These are phyloP conservation scores for Diadema setosum DNA, from an alignment of 35 echinoderm and acorn worm species.

Conservation along the genomic window DNA sequence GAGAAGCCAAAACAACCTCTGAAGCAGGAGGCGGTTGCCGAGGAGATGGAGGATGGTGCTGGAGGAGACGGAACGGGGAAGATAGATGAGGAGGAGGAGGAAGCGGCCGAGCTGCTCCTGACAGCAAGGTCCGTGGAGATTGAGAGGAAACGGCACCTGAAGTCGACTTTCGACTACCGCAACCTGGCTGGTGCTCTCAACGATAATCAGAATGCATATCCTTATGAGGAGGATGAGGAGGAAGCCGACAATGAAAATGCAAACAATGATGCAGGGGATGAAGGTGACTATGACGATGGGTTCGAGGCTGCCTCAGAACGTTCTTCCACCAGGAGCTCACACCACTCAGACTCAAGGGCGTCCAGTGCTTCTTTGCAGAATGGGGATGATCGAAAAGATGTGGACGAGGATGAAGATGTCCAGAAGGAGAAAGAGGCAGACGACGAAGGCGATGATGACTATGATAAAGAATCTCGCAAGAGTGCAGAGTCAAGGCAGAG, in stretches of 20 bases:
- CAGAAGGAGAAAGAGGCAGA: background rate
- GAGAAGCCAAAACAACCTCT: too few species aligned
- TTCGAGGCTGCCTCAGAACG: background rate
- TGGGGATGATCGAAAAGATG: background rate
- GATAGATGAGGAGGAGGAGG: constrained; percentile 35
- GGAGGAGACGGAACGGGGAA: background rate
- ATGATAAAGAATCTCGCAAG: background rate
- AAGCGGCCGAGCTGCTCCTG: constrained; percentile 57
- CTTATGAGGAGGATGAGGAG: background rate
- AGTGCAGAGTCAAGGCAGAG: background rate
- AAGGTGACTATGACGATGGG: constrained; percentile 4
- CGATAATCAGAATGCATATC: constrained; percentile 69
- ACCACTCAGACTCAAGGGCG: background rate
- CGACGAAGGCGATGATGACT: constrained; percentile 1
- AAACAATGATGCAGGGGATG: background rate
- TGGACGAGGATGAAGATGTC: background rate
- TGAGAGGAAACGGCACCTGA: constrained; percentile 44
- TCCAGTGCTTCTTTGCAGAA: background rate
- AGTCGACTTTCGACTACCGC: constrained; percentile 76
- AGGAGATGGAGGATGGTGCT: constrained; percentile 34
- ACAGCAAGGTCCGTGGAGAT: constrained; percentile 55
- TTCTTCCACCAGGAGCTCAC: background rate
- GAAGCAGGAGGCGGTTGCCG: background rate
- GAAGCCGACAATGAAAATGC: background rate
- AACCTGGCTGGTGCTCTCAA: constrained; percentile 3